Conservation (phyloP, 92 coral and sea anemone genomes). For the Porites evermanni region DNA sequence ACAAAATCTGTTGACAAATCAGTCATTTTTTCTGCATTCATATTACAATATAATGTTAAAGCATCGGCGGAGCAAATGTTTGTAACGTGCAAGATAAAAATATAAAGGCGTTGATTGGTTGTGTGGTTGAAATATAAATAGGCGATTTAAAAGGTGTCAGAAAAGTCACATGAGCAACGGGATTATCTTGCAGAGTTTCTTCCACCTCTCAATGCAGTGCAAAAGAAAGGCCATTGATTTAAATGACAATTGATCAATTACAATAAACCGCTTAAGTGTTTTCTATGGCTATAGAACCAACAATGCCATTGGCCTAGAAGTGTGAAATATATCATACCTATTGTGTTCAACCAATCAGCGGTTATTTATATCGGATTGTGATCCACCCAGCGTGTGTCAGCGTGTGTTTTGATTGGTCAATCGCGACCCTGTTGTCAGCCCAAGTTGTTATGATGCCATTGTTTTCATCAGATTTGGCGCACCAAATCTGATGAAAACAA, state of each 20-base stretch:
- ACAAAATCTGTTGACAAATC: no score
- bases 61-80: no score
- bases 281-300: constrained; percentile 75
- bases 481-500: no score
- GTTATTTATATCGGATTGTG: constrained; percentile 82
- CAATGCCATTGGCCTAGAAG: constrained; percentile 88
- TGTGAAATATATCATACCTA: constrained; percentile 77
- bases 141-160: no score
- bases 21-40: no score
- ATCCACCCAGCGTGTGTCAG: constrained; percentile 50
- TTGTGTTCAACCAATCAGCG: constrained; percentile 93
- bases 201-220: constrained; percentile 22
- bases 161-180: constrained; percentile 6
- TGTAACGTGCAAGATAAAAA: no score
- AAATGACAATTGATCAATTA: constrained; percentile 97
- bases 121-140: no score
- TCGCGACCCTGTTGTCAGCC: constrained; percentile 65
- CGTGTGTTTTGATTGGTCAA: constrained; percentile 82
- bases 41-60: no score
- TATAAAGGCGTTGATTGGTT: no score
- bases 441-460: constrained; percentile 84
- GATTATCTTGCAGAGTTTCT: neutral
- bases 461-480: no score
- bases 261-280: constrained; percentile 96
- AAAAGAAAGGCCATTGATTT: constrained; percentile 65